Evolutionary conservation across 2,797 vertebrate genomes (phyloP).

Genomic region (Pyrocephalus nanus): DNA sequence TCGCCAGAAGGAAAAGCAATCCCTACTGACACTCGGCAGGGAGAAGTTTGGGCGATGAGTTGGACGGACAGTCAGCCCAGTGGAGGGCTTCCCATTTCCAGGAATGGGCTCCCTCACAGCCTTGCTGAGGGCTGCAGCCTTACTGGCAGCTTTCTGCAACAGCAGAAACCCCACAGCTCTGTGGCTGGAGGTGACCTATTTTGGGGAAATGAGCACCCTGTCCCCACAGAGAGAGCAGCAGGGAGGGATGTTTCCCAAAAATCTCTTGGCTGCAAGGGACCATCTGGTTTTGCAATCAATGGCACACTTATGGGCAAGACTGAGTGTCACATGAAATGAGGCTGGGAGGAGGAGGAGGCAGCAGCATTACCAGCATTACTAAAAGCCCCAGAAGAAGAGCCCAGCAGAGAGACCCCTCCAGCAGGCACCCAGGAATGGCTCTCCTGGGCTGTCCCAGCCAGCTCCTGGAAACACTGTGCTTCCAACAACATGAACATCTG

Average conservation of each 20-base stretch:
- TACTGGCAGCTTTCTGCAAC: neutral
- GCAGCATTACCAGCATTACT: neutral
- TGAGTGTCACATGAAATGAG: rapidly evolving
- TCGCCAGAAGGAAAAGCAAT: neutral
- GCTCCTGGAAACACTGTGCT: neutral
- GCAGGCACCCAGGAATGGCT: rapidly evolving
- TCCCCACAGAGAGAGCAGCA: neutral
- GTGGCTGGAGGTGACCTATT: neutral
- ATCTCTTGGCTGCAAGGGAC: neutral
- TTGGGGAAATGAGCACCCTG: neutral
- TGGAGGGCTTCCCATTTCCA: neutral
- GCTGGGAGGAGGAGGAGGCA: neutral
- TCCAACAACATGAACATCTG: neutral
- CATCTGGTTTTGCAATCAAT: neutral
- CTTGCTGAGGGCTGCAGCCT: neutral
- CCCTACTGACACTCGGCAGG: rapidly evolving
- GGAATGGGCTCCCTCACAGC: neutral
- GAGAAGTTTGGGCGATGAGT: neutral
- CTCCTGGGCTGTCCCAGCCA: neutral
- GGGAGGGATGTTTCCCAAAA: neutral
- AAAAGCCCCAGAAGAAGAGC: neutral
- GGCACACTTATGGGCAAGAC: neutral
- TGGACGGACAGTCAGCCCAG: neutral
- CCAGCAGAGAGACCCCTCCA: neutral
- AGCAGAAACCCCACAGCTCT: neutral